Percentiles rank a stretch among this genome's conserved stretches.
Evolutionary conservation across 1,140 invertebrate genomes (phyloP).

Genomic region (Daktulosphaira vitifoliae): DNA sequence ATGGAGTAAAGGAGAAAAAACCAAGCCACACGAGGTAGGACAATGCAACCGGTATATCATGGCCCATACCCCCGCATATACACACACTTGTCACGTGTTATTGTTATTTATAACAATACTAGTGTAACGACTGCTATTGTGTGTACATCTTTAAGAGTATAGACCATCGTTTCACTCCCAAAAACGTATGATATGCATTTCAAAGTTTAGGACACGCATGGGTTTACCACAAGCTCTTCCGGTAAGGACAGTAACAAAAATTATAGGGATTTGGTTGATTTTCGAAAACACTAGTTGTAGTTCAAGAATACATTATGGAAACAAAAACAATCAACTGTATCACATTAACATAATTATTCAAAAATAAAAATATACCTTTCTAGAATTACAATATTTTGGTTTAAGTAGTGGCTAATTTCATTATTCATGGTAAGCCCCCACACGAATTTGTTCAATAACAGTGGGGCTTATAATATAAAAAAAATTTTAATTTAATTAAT

Average conservation of each 20-base stretch:
- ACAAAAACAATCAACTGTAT: too few relatives aligned
- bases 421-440: too few relatives aligned
- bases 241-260: neutral
- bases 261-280: too few relatives aligned
- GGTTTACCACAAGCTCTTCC: constrained; percentile 30
- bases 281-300: too few relatives aligned
- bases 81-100: constrained; percentile 30
- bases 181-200: neutral
- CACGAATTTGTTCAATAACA: too few relatives aligned
- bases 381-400: too few relatives aligned
- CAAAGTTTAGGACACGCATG: constrained; percentile 2
- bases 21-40: constrained; percentile 9
- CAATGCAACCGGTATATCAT: constrained; percentile 31
- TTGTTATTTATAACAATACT: constrained; percentile 32
- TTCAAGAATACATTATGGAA: too few relatives aligned
- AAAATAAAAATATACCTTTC: too few relatives aligned
- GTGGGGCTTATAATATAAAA: too few relatives aligned
- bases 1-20: constrained; percentile 1
- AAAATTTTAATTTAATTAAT: too few relatives aligned
- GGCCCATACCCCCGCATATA: constrained; percentile 22
- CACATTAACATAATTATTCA: too few relatives aligned
- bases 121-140: constrained; percentile 28
- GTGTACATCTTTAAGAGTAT: constrained; percentile 22
- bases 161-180: neutral
- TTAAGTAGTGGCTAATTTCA: too few relatives aligned